Percentiles rank a stretch among this genome's conserved stretches.
phyloP scores from a whole-genome alignment of 92 coral and sea anemone genomes.

The Isaurus tuberculatus region DNA sequence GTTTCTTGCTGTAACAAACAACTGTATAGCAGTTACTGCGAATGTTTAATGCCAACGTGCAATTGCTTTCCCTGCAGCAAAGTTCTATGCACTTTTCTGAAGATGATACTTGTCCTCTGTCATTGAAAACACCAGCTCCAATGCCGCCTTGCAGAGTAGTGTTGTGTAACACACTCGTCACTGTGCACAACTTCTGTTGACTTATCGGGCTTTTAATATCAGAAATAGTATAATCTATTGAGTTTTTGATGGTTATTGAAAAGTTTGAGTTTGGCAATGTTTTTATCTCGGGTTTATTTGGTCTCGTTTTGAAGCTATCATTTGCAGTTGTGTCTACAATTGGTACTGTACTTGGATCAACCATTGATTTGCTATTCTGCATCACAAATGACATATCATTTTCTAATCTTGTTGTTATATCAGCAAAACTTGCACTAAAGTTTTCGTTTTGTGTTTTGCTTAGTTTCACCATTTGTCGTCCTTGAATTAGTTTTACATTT shows the following conservation, averaged over 20 bases:
- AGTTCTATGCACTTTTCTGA: slow-evolving; percentile 63
- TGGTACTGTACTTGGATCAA: not conserved
- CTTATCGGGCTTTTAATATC: not conserved
- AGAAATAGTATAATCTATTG: not conserved
- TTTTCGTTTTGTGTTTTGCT: not conserved
- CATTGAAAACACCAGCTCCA: slow-evolving; percentile 78
- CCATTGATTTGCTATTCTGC: not conserved
- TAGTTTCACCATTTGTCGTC: not conserved
- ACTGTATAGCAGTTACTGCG: slow-evolving; percentile 80
- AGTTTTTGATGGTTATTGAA: not conserved
- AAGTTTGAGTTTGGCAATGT: not conserved
- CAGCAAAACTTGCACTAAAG: not conserved
- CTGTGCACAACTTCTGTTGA: slow-evolving; percentile 35
- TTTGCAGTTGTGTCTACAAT: not conserved
- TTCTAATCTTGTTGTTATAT: not conserved
- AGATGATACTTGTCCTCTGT: slow-evolving; percentile 67
- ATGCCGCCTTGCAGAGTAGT: slow-evolving; percentile 82
- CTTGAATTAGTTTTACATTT: not conserved
- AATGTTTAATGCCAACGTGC: slow-evolving; percentile 79
- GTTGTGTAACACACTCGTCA: slow-evolving; percentile 46
- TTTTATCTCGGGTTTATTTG: not conserved
- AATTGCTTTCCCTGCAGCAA: slow-evolving; percentile 71
- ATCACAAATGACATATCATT: not conserved
- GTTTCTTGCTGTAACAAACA: slow-evolving; percentile 76
- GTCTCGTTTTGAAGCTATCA: not conserved